Evolutionary conservation across 2,797 vertebrate species (phyloP).

Genomic region (Nannoperca obscura): DNA sequence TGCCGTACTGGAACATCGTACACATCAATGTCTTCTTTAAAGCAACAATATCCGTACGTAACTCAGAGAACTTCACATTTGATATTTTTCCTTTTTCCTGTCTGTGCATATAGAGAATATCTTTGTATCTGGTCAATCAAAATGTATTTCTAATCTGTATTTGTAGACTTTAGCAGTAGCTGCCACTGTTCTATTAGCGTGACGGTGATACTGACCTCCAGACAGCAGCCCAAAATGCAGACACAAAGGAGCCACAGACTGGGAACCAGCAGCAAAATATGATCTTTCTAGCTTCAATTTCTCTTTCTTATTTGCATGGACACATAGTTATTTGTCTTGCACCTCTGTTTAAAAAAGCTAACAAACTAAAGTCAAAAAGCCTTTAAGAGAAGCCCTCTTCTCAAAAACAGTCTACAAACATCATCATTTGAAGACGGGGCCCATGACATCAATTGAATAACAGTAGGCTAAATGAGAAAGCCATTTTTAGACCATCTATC

Average conservation of each 20-base stretch:
- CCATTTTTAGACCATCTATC: conserved; percentile 66
- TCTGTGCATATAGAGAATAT: not conserved
- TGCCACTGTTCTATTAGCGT: not conserved
- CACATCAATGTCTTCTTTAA: not conserved
- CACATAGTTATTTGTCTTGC: not conserved
- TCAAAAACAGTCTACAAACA: conserved; percentile 2
- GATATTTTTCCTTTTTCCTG: not conserved
- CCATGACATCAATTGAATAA: conserved; percentile 43
- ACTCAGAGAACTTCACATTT: not conserved
- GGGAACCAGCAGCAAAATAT: not conserved
- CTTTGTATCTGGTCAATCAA: conserved; percentile 1
- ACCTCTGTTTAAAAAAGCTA: not conserved
- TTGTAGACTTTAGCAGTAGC: not conserved
- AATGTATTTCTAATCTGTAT: not conserved
- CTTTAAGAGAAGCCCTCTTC: not conserved
- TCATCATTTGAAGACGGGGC: not conserved
- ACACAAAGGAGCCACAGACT: not conserved
- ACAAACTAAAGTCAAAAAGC: not conserved
- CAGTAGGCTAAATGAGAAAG: conserved; percentile 54
- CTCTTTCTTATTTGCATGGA: not conserved
- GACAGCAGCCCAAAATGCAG: conserved; percentile 4
- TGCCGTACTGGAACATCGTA: not conserved
- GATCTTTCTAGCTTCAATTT: not conserved
- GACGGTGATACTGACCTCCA: conserved; percentile 10
- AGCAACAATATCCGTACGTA: not conserved